Percentiles rank a stretch among this genome's conserved stretches.
Conservation (phyloP, 2,888 invertebrate species). For the Tetheella fluctuosa region DNA sequence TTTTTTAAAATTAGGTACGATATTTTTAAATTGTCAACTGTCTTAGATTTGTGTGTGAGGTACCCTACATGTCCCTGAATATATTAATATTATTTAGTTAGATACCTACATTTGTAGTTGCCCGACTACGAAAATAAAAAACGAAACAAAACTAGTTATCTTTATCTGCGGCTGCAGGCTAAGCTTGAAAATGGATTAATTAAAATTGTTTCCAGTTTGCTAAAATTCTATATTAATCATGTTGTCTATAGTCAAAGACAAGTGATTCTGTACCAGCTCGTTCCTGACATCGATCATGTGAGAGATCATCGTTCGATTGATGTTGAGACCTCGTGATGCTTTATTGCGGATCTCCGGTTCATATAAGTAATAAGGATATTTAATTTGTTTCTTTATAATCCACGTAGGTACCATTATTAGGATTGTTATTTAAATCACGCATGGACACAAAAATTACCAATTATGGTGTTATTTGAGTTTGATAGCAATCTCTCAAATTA, state of each 20-base stretch:
- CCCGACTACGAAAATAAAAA: not conserved
- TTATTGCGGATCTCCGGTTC: conserved; percentile 22
- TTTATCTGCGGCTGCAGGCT: not conserved
- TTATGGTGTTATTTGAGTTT: not conserved
- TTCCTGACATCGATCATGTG: conserved; percentile 33
- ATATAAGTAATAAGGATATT: conserved; percentile 13
- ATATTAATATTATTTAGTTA: too few relatives aligned
- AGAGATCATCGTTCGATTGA: conserved; percentile 26
- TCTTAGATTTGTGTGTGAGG: too few relatives aligned
- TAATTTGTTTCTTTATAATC: conserved; percentile 2
- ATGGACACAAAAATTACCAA: not conserved
- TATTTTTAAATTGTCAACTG: not conserved
- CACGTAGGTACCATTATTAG: not conserved
- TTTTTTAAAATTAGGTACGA: not conserved
- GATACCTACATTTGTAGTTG: too few relatives aligned
- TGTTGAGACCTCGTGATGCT: conserved; percentile 24
- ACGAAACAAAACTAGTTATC: not conserved
- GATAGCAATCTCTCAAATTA: conserved; percentile 4
- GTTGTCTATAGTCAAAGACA: not conserved
- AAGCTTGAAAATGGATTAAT: too few relatives aligned
- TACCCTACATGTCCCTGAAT: too few relatives aligned
- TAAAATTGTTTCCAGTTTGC: not conserved
- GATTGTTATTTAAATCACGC: not conserved
- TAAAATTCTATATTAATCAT: not conserved
- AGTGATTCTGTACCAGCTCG: conserved; percentile 15